Evolutionary conservation across 2,888 invertebrate genomes (phyloP), one percentile per base, ranked within the genome.

Genomic region (Dascillus cervinus): DNA sequence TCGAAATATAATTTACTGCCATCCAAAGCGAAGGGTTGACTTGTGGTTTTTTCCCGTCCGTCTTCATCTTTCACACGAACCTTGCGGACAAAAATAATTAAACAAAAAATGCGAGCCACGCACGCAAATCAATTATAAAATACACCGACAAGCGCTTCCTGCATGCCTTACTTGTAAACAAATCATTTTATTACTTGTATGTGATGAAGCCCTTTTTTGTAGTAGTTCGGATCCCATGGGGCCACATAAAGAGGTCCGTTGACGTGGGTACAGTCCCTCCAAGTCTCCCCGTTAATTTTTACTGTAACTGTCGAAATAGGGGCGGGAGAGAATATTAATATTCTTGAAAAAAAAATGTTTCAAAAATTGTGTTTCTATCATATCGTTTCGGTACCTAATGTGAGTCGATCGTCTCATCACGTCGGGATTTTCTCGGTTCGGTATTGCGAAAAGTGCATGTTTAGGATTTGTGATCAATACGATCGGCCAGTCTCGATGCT

Each of bases 381-480:
- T n/a, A n/a, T n/a, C n/a, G n/a, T 17, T 4, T 17, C 4, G 5
- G 52, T 64, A 79, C 79, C 82, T 75, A 43, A 91, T 79, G 62
- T 89, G 82, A 26, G 82, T 80, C 1, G 90, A 91, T 30, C 72
- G 67, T 33, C 62, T 53, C 27, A 86, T 75, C 43, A 75, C 66
- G 35, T 75, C 62, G 23, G 80, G 51, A 20, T 88, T 82, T 63
- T 91, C 90, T 50, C 80, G 76, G 2, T 71, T 67, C 2, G 84
- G 79, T 65, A 88, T 78, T 24, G 70, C 56, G 58, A 79, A 87
- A 40, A 77, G 66, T 13, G 85, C 81, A 64, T 87, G 73, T 67
- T 91, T 92, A n/a, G 94, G 94, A 69, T 91, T 92, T 25, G 91
- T 91, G 10, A 92, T 73, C 43, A 94, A 64, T 22, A 82, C 72